phyloP scores from a whole-genome alignment of 1,140 invertebrate genomes.

The Sinella curviseta region DNA sequence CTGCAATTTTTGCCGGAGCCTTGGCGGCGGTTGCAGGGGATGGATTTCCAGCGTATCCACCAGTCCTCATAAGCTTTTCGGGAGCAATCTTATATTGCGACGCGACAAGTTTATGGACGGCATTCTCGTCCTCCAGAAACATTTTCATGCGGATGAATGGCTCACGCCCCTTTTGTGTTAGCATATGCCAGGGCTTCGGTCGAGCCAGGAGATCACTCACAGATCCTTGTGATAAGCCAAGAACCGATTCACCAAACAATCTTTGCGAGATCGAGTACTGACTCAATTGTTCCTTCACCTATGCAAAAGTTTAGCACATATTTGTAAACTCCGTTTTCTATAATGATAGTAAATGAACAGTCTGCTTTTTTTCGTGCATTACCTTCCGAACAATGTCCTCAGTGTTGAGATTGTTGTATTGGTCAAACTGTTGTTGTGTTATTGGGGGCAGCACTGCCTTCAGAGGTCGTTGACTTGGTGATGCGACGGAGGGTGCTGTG shows the following conservation, averaged over 20 bases:
- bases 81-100: conserved; percentile 97
- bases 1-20: conserved; percentile 38
- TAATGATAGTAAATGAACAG: neutral
- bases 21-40: conserved; percentile 53
- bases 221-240: conserved; percentile 93
- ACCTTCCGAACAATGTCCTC: conserved; percentile 96
- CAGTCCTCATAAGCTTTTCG: conserved; percentile 91
- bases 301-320: conserved; percentile 9
- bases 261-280: conserved; percentile 98
- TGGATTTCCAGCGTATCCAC: conserved; percentile 82
- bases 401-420: conserved; percentile 96
- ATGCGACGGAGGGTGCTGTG: conserved; percentile 68
- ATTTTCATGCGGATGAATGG: conserved; percentile 98
- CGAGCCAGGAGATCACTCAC: conserved; percentile 91
- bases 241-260: conserved; percentile 94
- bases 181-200: conserved; percentile 96
- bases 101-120: conserved; percentile 92
- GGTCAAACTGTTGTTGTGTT: conserved; percentile 97
- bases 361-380: conserved; percentile 36
- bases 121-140: conserved; percentile 95
- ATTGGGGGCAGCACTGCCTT: conserved; percentile 96
- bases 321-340: neutral
- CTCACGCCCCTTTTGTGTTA: conserved; percentile 94
- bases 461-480: conserved; percentile 78
- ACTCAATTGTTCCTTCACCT: conserved; percentile 94